Base-by-base conservation (phyloP, 2,888 invertebrate genomes). In the Aspidiotus rigidus region DNA sequence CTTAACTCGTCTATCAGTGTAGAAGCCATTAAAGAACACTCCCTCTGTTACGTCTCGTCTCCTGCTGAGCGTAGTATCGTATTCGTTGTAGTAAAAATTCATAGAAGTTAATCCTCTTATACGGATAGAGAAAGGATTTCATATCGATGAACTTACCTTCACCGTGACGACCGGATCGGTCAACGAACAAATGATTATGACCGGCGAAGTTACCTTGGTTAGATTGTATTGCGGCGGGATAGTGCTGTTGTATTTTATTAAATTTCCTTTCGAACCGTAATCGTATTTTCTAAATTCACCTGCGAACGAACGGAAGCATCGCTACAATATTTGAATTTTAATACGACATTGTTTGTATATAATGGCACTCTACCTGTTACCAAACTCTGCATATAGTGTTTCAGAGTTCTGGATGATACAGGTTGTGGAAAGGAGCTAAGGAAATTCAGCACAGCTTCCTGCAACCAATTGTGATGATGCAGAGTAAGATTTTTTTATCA, bases 261-360 rank as follows among this genome's bases (percentile, higher is more conserved):
- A 39, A 53, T 72, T 72, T 41, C 15, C 62, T 49, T 56, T 64
- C 5, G 49, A 10, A 7, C 72, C 72, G 56, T 72, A 72, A 44
- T 72, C 72, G 17, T 66, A 72, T 67, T 72, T 69, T 15, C 72
- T 44, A 44, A 72, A 72, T n/a, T 71, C 62, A n/a, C 71, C 72
- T 72, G 62, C 8, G 28, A 17, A 11, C 49, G 28, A 28, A 28
- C 28, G 28, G 28, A 28, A 28, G 28, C 28, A 28, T 53, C 13
- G 13, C 15, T 16, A n/a, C 8, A 13, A n/a, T 15, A 41, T 53
- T 62, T n/a, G 11, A 53, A 13, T 53, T 53, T 53, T 53, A 53
- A 53, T 53, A 53, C 11, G 16, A 9, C 9, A 55, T 16, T 9
- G 8, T 16, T n/a, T 55, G 56, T n/a, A 55, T 55, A 2, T 2